These are phyloP conservation scores for Amblyraja radiata DNA, from an alignment of 2,797 vertebrate species.

Conservation along the genomic window DNA sequence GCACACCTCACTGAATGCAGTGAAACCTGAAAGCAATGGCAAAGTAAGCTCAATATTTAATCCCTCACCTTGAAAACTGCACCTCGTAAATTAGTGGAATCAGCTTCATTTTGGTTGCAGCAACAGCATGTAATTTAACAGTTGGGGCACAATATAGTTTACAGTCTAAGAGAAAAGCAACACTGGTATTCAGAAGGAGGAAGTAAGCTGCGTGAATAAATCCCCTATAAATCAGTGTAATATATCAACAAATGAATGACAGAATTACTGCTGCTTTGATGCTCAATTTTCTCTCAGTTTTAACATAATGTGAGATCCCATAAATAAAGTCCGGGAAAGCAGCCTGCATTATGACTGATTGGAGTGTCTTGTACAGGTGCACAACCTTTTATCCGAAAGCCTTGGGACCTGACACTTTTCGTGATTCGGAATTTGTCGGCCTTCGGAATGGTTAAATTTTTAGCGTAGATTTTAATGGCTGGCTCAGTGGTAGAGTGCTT, in stretches of 20 bases:
- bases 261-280: background rate
- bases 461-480: too few species aligned
- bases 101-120: background rate
- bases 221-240: background rate
- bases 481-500: too few species aligned
- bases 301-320: background rate
- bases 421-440: too few species aligned
- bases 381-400: too few species aligned
- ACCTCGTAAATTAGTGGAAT: background rate
- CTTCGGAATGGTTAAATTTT: too few species aligned
- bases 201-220: background rate
- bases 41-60: background rate
- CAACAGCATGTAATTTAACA: background rate
- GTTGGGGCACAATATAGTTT: background rate
- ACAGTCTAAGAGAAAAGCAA: background rate
- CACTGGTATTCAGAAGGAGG: background rate
- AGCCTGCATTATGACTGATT: background rate
- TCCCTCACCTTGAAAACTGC: background rate
- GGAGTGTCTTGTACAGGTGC: too few species aligned
- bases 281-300: background rate
- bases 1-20: background rate
- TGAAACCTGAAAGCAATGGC: background rate
- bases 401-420: too few species aligned
- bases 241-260: background rate
- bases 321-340: background rate